These are phyloP conservation scores for Nematopogon swammerdamellus DNA, from an alignment of 2,888 invertebrate species.

Conservation along the genomic window DNA sequence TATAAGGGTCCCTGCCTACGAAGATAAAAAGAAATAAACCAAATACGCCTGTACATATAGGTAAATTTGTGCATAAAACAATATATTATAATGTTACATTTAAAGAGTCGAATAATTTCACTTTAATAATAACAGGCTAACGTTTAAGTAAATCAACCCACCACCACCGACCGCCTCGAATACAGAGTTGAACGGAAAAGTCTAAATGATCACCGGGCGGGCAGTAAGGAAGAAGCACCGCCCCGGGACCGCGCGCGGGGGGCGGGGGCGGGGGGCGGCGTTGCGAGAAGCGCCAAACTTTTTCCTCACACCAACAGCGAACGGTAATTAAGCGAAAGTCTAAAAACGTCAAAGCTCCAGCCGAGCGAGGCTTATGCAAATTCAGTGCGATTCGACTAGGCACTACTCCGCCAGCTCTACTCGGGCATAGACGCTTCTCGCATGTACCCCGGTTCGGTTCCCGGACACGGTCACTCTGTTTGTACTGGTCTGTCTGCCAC, in stretches of 20 bases:
- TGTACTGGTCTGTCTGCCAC: too few species aligned
- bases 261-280: constrained; percentile 28
- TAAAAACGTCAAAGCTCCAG: constrained; percentile 47
- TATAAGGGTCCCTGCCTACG: too few species aligned
- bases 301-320: constrained; percentile 32
- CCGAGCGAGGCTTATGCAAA: constrained; percentile 43
- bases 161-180: not conserved
- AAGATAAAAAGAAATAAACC: too few species aligned
- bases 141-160: not conserved
- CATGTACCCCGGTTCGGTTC: too few species aligned
- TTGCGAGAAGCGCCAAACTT: constrained; percentile 31
- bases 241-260: constrained; percentile 23
- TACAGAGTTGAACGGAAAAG: not conserved
- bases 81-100: too few species aligned
- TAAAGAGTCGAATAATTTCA: too few species aligned
- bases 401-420: too few species aligned
- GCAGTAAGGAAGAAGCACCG: constrained; percentile 3
- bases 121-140: not conserved
- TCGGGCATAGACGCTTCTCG: too few species aligned
- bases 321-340: constrained; percentile 54
- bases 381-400: constrained; percentile 25
- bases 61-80: too few species aligned
- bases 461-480: too few species aligned
- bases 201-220: not conserved
- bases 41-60: too few species aligned